Base-by-base conservation (phyloP, 2,797 vertebrate species). In the Meda fulgida region DNA sequence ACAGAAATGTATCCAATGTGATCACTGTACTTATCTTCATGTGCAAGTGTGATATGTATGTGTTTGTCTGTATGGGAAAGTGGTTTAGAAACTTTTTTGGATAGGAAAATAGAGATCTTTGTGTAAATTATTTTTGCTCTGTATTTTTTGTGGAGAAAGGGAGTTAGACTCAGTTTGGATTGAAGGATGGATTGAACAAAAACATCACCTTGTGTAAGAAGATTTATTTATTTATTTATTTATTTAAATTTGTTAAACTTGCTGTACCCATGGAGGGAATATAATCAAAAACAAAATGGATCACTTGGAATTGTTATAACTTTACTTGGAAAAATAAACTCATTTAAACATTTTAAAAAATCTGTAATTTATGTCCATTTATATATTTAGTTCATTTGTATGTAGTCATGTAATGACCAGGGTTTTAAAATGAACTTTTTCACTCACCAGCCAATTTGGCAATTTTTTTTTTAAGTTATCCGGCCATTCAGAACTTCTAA, bases 1-100 rank as follows among this genome's bases (percentile, higher is more conserved):
- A 81, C 46, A 72, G 55, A 77, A 71, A 80, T 85, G 29, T 46
- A 36, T 77, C 48, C 67, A 75, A 23, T 8, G 4, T 40, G 55
- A 77, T 58, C 40, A 71, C 8, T 84, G 66, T 46, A 40, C 26
- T 71, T 19, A 6, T 40, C 1, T 73, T 70, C 23, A 34, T 70
- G 16, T 78, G 65, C 46, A 34, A 48, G 51, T 67, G 19, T 66
- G 43, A 58, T 51, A 14, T 58, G 26, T 14, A 29, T 36, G 34
- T 75, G 26, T 75, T 66, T 82, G 46, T 78, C 23, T 55, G 16
- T 11, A 31, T 23, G 31, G 9, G 14, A 43, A 11, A 14, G 23
- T 67, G 23, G 29, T 76, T 26, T 71, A 43, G 34, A n/a, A 55
- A 53, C 18, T 7, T 21, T 53, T 13, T 75, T 7, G 19, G 19